These are phyloP conservation scores for Campoletis raptor DNA, from an alignment of 2,888 invertebrate species.

Conservation along the genomic window DNA sequence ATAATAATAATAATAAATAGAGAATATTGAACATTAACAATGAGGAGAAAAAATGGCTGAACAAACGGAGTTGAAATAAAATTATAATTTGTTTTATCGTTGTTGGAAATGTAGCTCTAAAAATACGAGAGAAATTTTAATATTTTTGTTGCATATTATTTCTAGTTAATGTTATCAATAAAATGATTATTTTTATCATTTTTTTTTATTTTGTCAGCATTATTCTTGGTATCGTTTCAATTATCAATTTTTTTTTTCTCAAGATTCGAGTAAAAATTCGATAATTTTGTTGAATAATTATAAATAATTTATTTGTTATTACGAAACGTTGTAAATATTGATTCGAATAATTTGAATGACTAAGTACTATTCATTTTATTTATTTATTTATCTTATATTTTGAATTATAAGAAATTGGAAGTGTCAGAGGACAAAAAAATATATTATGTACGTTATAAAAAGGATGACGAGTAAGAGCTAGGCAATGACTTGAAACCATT, in stretches of 20 bases:
- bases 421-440: slow-evolving; percentile 74
- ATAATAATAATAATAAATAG: not conserved
- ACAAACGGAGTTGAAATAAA: not conserved
- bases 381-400: not conserved
- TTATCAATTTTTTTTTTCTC: not conserved
- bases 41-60: not conserved
- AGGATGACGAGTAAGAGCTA: slow-evolving; percentile 76
- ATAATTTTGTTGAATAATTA: too few relatives aligned
- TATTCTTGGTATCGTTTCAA: not conserved
- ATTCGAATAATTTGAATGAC: too few relatives aligned
- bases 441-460: slow-evolving; percentile 76
- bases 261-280: not conserved
- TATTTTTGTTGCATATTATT: not conserved
- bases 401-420: not conserved
- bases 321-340: not conserved
- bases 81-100: not conserved
- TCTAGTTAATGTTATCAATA: not conserved
- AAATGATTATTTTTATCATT: not conserved
- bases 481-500: slow-evolving; percentile 87
- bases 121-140: not conserved
- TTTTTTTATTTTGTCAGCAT: not conserved
- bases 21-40: not conserved
- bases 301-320: too few relatives aligned
- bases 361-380: too few relatives aligned
- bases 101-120: not conserved